Evolutionary conservation across 2,888 invertebrate genomes (phyloP).

Genomic region (Mythimna vitellina): DNA sequence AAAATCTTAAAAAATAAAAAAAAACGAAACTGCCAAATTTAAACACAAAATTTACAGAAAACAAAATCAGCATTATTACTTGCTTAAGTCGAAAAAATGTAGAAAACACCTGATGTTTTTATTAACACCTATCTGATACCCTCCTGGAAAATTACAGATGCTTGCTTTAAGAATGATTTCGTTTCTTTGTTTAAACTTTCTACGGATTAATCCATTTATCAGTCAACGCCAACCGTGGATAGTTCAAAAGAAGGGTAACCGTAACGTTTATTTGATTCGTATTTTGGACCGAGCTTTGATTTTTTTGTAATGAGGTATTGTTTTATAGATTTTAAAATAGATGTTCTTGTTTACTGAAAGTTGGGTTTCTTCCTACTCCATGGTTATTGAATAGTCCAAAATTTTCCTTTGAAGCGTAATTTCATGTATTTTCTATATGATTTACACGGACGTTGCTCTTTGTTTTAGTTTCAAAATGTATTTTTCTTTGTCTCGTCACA

Average conservation of each 20-base stretch:
- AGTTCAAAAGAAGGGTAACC: constrained; percentile 55
- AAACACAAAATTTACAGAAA: background rate
- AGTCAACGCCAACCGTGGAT: constrained; percentile 29
- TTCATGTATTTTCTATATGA: constrained; percentile 21
- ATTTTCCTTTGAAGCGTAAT: constrained; percentile 15
- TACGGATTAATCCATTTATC: constrained; percentile 53
- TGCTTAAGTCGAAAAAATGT: background rate
- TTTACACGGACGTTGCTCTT: constrained; percentile 39
- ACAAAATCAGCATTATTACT: background rate
- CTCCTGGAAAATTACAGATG: background rate
- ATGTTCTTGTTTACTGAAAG: constrained; percentile 39
- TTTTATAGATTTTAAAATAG: constrained; percentile 56
- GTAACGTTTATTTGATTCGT: constrained; percentile 46
- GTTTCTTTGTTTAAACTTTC: constrained; percentile 54
- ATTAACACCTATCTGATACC: background rate
- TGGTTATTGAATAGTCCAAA: constrained; percentile 10
- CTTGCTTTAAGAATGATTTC: constrained; percentile 31
- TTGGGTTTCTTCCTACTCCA: constrained; percentile 16
- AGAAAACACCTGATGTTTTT: background rate
- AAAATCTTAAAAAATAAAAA: too few species aligned
- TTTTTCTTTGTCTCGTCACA: constrained; percentile 40
- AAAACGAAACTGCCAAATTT: too few species aligned
- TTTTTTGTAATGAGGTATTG: constrained; percentile 43
- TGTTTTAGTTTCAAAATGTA: constrained; percentile 34
- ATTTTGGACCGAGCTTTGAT: constrained; percentile 49